A percentile compares a stretch with the other conserved stretches of the same genome.
phyloP scores from a whole-genome alignment of 2,113 vertebrate genomes.

The Petromus typicus region DNA sequence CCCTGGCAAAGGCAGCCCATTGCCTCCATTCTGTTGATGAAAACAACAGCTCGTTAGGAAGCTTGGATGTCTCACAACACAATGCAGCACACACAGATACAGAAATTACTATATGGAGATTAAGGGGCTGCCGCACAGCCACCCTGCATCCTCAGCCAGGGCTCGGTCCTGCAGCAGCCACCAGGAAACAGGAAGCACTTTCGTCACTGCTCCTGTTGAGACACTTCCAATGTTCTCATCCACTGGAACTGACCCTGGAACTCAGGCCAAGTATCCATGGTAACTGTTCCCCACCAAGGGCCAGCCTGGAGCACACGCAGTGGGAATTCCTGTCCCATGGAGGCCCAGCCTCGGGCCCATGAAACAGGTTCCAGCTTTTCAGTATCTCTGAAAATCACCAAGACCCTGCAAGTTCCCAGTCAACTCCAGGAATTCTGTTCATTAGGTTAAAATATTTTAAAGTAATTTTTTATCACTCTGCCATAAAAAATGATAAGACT shows the following conservation, averaged over 20 bases:
- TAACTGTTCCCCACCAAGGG: neutral
- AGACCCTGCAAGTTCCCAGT: neutral
- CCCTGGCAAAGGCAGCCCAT: neutral
- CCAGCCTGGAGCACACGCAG: neutral
- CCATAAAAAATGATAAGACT: too few species aligned
- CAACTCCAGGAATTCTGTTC: neutral
- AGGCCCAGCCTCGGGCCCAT: neutral
- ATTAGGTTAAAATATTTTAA: neutral
- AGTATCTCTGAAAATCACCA: neutral
- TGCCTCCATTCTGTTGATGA: neutral
- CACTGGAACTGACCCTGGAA: neutral
- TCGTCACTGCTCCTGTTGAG: neutral
- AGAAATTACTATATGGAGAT: neutral
- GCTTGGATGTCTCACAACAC: neutral
- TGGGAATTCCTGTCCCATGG: neutral
- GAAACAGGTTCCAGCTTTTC: neutral
- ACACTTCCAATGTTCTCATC: neutral
- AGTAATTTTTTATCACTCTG: too few species aligned
- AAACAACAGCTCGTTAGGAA: neutral
- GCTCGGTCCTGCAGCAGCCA: neutral
- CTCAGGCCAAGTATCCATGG: neutral
- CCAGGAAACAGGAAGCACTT: neutral
- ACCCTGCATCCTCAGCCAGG: rapidly evolving
- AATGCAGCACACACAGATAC: neutral
- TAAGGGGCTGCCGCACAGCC: neutral